Evolutionary conservation across 2,113 vertebrate genomes (phyloP), one percentile per base, ranked within the genome.

Genomic region (Pterophyllum scalare): DNA sequence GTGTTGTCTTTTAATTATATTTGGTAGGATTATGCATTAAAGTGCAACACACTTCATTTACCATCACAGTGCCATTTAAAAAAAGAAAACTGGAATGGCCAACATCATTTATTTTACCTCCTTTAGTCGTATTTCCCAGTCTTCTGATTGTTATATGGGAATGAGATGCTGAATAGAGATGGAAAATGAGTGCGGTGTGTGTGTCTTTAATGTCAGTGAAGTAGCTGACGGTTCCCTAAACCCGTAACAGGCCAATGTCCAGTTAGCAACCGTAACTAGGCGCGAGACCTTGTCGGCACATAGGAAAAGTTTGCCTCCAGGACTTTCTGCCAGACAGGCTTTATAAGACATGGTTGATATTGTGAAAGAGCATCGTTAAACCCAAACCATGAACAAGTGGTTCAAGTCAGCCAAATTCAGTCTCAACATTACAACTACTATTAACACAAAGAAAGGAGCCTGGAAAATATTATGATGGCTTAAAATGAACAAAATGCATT

Each of bases 221-320:
- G 40, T 5, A 70, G 26, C 14, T 70, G 65, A 28, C 8, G 12
- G 40, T 49, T 67, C 5, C 22, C 64, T 26, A 67, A 67, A 40
- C 40, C 9, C 40, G 28, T 19, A 49, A 13, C 64, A 28, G 64
- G 9, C 24, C 40, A 70, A 26, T 20, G 64, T 70, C 64, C 24
- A 70, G 64, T 70, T 70, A 70, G 65, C 65, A 70, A 70, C 65
- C 1, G 17, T 70, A 70, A 49, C 65, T 70, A 70, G 43, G 43
- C 10, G 1, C 52, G 43, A 52, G 43, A 52, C 65, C 65, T 9
- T 52, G 43, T 52, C 28, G 12, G 43, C 10, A 31, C 65, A 52
- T 70, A 10, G 43, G 17, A 31, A 43, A 70, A 7, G 65, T 31
- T 70, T 52, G 43, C 43, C 43, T 70, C 24, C 65, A 20, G 65